Percentiles rank a stretch among this genome's conserved stretches.
These are phyloP conservation scores for Epiblema foenella DNA, from an alignment of 2,888 invertebrate genomes.

Conservation along the genomic window DNA sequence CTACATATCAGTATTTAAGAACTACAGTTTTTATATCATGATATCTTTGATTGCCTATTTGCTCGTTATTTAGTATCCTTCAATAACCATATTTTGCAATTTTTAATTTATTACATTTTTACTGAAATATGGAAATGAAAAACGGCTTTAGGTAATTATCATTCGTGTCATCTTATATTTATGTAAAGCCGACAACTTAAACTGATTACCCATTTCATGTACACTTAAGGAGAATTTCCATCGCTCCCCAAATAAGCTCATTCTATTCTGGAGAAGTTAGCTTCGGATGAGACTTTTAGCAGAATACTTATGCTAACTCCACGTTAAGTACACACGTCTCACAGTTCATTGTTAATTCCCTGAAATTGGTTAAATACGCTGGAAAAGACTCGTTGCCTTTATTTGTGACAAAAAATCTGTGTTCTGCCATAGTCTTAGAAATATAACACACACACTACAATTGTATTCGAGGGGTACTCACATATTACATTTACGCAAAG, in stretches of 20 bases:
- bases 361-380: slow-evolving; percentile 44
- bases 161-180: slow-evolving; percentile 8
- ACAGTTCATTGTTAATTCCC: slow-evolving; percentile 68
- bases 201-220: slow-evolving; percentile 25
- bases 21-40: too few species aligned
- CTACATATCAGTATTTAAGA: too few species aligned
- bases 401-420: background rate
- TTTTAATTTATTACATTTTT: too few species aligned
- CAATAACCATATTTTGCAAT: too few species aligned
- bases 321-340: slow-evolving; percentile 69
- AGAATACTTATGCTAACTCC: slow-evolving; percentile 73
- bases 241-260: slow-evolving; percentile 57
- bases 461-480: too few species aligned
- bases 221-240: slow-evolving; percentile 33
- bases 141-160: background rate
- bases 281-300: slow-evolving; percentile 69
- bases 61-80: too few species aligned
- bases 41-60: too few species aligned
- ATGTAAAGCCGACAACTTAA: slow-evolving; percentile 5
- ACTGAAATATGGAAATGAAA: too few species aligned
- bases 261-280: slow-evolving; percentile 53
- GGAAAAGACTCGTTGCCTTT: slow-evolving; percentile 43
- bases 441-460: too few species aligned
- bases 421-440: too few species aligned
- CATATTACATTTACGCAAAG: too few species aligned